Conservation (phyloP, 2,888 invertebrate species). For the Tipula helvola region DNA sequence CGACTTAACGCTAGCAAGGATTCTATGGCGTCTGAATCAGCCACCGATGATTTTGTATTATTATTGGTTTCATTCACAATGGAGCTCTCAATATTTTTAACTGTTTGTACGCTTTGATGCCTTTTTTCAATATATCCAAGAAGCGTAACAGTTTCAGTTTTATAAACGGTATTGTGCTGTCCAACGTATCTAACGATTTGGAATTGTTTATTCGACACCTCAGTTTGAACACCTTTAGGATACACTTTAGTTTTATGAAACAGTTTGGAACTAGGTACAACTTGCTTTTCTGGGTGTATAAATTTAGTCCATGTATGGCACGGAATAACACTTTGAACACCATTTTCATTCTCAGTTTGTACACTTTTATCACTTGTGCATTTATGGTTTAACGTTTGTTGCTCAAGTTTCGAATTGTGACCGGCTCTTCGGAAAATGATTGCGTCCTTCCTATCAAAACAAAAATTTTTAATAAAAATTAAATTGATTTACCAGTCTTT, state of each 20-base stretch:
- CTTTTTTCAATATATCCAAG: background rate
- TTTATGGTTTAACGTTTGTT: background rate
- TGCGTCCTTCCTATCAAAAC: background rate
- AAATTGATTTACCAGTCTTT: background rate
- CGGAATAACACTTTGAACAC: background rate
- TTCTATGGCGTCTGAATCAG: background rate
- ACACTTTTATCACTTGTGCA: background rate
- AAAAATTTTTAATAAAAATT: background rate
- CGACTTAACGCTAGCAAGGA: background rate
- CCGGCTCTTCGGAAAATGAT: background rate
- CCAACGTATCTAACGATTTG: background rate
- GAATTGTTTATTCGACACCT: background rate
- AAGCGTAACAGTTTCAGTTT: background rate
- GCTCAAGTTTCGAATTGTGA: background rate
- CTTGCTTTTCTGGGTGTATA: background rate
- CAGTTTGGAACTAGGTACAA: background rate
- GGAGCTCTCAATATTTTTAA: background rate
- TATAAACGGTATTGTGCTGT: background rate
- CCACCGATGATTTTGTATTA: background rate
- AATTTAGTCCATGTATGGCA: background rate
- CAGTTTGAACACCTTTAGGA: background rate
- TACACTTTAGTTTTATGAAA: background rate
- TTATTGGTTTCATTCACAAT: background rate
- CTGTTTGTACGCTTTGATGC: background rate
- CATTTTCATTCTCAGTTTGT: too few species aligned